Evolutionary conservation across 2,113 vertebrate genomes (phyloP).

Genomic region (Miniopterus natalensis): DNA sequence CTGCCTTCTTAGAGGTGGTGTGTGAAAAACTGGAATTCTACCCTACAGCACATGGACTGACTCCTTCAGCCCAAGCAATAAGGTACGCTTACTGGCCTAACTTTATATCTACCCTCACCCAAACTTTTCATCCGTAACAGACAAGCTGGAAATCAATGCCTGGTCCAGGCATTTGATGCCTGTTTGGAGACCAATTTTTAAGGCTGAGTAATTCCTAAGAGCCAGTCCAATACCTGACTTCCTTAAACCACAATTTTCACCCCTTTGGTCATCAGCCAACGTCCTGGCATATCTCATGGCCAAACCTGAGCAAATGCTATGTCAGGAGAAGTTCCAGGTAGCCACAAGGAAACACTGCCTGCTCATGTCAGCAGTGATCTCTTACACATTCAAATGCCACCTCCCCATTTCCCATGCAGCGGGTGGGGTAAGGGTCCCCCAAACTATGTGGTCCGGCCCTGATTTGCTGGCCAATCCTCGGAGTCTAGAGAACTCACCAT

Average conservation of each 20-base stretch:
- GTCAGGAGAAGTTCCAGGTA: neutral
- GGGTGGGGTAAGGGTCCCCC: no score
- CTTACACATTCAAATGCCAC: neutral
- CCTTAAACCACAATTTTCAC: neutral
- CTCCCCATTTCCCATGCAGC: neutral
- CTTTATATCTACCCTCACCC: neutral
- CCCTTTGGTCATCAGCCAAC: neutral
- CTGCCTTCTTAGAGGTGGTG: neutral
- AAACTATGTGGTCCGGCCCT: rapidly evolving
- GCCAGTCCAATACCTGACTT: neutral
- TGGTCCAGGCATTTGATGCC: neutral
- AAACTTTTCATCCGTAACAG: neutral
- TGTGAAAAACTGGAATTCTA: neutral
- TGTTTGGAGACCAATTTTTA: neutral
- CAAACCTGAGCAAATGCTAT: neutral
- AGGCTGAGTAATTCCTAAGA: neutral
- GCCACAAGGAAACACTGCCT: neutral
- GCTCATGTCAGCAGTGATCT: neutral
- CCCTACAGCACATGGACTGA: neutral
- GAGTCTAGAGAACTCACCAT: neutral
- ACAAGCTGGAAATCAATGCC: neutral
- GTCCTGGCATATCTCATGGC: neutral
- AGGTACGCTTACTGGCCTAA: neutral
- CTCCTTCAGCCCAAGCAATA: neutral
- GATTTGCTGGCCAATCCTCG: neutral